Base-by-base conservation (phyloP, 2,113 vertebrate species). In the Nicator chloris region DNA sequence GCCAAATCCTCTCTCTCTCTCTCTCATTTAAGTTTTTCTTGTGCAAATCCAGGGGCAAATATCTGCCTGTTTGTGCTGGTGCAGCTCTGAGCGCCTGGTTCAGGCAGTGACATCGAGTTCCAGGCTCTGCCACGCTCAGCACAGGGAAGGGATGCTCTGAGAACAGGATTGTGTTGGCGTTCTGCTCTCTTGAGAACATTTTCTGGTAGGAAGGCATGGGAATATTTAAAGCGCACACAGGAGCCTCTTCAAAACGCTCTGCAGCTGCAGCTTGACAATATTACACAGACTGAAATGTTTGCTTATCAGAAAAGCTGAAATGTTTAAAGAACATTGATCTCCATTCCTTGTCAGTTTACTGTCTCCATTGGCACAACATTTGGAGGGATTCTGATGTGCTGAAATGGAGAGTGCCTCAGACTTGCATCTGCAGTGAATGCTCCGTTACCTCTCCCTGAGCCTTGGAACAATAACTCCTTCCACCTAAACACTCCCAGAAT, bases 271-370 rank as follows among this genome's bases (percentile, higher is more conserved):
- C 96, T 95, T 97, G 97, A 97, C 93, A 94, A 96, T 96, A 96
- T 96, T 97, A 92, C 96, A 87, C 94, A 97, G 94, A 95, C 83
- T 86, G 95, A 97, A 97, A 96, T 97, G 95, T 97, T 97, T 97
- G 96, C 93, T 92, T 97, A 97, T 97, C 95, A 91, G 88, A 70
- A 94, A 92, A 96, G 82, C 97, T 93, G 95, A 97, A 97, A 97
- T 97, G 95, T 97, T 97, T 97, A 97, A 97, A 96, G 95, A 97
- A 97, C 93, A 96, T 96, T 95, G 95, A 97, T 97, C 92, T 97
- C 92, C 92, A 94, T 94, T 97, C 95, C 95, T 96, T 97, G 96
- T 97, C 96, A 97, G 96, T 97, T 97, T 97, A 97, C 95, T 87
- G 84, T 96, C 95, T 97, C 86, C 93, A 91, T 97, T 96, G 96